These are phyloP conservation scores for Nymphalis polychloros DNA, from an alignment of 2,888 invertebrate species.

Conservation along the genomic window DNA sequence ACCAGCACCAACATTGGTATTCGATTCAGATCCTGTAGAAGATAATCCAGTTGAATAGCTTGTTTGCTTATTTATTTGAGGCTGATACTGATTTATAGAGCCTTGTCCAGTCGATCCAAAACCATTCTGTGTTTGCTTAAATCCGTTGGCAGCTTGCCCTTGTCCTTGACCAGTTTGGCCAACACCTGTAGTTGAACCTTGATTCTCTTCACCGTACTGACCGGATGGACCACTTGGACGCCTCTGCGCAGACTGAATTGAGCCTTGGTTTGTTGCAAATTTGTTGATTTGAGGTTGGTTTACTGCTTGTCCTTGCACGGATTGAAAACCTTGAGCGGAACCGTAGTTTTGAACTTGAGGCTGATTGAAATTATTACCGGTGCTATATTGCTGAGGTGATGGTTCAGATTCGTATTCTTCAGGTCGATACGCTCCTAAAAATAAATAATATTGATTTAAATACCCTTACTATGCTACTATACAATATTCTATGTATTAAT, in stretches of 20 bases:
- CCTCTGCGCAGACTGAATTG: constrained; percentile 1
- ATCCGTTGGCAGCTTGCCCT: constrained; percentile 25
- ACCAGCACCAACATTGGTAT: constrained; percentile 4
- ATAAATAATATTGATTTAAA: neutral
- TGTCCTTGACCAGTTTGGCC: constrained; percentile 13
- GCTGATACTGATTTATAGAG: constrained; percentile 14
- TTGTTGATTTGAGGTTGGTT: constrained; percentile 25
- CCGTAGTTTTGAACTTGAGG: constrained; percentile 36
- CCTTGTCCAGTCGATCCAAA: constrained; percentile 14
- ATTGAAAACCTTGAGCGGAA: constrained; percentile 14
- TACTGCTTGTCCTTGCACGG: neutral
- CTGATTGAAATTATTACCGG: constrained; percentile 31
- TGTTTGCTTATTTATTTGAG: constrained; percentile 12
- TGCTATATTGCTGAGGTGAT: constrained; percentile 36
- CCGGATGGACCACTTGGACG: constrained; percentile 1
- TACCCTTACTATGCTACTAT: neutral
- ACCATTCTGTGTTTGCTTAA: constrained; percentile 30
- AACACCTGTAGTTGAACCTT: neutral
- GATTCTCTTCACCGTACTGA: constrained; percentile 3
- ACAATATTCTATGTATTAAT: neutral
- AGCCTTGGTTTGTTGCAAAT: constrained; percentile 19
- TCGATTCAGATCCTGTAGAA: constrained; percentile 9
- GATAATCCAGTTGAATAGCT: constrained; percentile 4
- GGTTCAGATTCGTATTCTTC: constrained; percentile 57
- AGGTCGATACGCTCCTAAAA: constrained; percentile 72